These are phyloP conservation scores for Cenopis cana DNA, from an alignment of 2,888 invertebrate species.

Conservation along the genomic window DNA sequence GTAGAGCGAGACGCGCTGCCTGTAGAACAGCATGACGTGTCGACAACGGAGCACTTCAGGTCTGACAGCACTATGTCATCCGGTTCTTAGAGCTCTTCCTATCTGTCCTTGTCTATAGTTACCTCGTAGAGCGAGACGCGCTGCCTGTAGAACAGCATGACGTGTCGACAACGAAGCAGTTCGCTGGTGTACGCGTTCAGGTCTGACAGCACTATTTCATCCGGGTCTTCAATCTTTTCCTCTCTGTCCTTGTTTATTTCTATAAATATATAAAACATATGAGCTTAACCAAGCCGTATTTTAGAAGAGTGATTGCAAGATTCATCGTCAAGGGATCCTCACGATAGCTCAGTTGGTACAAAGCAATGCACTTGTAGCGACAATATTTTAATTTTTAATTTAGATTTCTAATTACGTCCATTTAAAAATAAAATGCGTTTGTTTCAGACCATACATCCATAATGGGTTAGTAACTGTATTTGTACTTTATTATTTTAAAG, in stretches of 20 bases:
- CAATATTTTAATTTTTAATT: no score
- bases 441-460: no score
- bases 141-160: constrained; percentile 88
- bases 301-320: no score
- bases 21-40: constrained; percentile 88
- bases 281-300: no score
- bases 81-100: constrained; percentile 58
- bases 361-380: no score
- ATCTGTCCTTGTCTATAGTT: constrained; percentile 68
- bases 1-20: constrained; percentile 89
- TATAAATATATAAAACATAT: constrained; percentile 48
- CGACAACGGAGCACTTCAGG: constrained; percentile 87
- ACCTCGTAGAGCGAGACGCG: constrained; percentile 90
- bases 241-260: constrained; percentile 73
- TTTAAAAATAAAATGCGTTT: no score
- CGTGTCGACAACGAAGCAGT: constrained; percentile 87
- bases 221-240: constrained; percentile 60
- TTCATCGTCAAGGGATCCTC: no score
- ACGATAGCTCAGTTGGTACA: no score
- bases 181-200: constrained; percentile 88
- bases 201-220: constrained; percentile 74
- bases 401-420: no score
- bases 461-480: no score
- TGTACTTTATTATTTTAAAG: no score
- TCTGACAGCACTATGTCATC: constrained; percentile 75